These are phyloP conservation scores for Axinella damicornis DNA, from an alignment of 37 sponge, comb jelly and placozoan genomes.

Conservation along the genomic window DNA sequence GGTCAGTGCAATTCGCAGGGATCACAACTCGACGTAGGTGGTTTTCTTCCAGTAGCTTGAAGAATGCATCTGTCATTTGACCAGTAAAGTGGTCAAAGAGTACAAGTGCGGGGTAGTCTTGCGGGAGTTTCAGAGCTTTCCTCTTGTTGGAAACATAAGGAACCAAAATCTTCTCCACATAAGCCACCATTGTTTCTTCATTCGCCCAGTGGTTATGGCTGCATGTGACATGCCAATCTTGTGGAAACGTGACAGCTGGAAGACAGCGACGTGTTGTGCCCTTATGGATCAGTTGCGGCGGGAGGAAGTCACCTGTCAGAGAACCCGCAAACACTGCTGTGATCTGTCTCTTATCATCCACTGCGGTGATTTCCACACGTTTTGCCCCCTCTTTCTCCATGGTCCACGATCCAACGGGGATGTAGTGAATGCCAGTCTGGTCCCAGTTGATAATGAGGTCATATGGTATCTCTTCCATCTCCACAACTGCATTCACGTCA, in stretches of 20 bases:
- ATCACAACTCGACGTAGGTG: not conserved
- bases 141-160: conserved; percentile 46
- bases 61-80: conserved; percentile 31
- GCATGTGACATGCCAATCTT: conserved; percentile 62
- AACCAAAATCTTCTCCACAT: conserved; percentile 42
- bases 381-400: conserved; percentile 56
- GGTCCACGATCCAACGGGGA: conserved; percentile 65
- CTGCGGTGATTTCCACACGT: conserved; percentile 55
- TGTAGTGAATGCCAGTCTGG: conserved; percentile 68
- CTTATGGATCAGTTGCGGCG: conserved; percentile 56
- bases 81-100: conserved; percentile 58
- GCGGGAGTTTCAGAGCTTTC: conserved; percentile 21
- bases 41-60: not conserved
- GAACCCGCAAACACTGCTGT: conserved; percentile 63
- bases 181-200: conserved; percentile 53
- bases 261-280: conserved; percentile 52
- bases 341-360: conserved; percentile 73
- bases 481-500: conserved; percentile 39
- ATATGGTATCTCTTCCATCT: conserved; percentile 72
- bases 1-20: conserved; percentile 59
- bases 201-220: conserved; percentile 68
- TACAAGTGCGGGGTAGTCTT: conserved; percentile 46
- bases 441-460: conserved; percentile 70
- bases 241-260: conserved; percentile 45
- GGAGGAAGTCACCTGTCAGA: conserved; percentile 59